Conservation (phyloP, 2,888 invertebrate genomes). For the Mythimna ferrago region DNA sequence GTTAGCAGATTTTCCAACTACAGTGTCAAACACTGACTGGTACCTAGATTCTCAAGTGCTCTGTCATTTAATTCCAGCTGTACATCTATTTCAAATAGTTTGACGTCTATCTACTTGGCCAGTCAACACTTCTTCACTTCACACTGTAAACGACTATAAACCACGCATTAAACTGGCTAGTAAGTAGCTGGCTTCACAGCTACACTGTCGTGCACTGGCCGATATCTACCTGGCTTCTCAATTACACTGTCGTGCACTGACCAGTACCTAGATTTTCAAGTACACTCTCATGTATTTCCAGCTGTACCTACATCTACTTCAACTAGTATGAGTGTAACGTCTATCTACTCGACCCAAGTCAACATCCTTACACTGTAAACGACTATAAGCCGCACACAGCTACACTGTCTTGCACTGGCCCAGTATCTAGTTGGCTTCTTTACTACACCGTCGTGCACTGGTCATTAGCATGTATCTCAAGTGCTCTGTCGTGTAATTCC, state of each 20-base stretch:
- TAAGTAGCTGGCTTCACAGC: too few species aligned
- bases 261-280: not conserved
- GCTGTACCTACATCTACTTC: not conserved
- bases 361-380: not conserved
- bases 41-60: too few species aligned
- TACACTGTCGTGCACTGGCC: not conserved
- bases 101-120: too few species aligned
- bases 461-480: not conserved
- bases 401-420: not conserved
- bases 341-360: not conserved
- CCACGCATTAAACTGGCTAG: too few species aligned
- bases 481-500: conserved; percentile 47
- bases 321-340: not conserved
- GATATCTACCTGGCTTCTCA: not conserved
- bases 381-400: not conserved
- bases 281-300: not conserved
- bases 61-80: too few species aligned
- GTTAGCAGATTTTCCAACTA: too few species aligned
- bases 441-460: not conserved
- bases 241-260: not conserved
- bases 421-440: not conserved
- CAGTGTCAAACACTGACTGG: too few species aligned
- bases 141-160: too few species aligned
- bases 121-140: too few species aligned
- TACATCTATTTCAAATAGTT: too few species aligned